phyloP scores from a whole-genome alignment of 2,113 vertebrate genomes.

The Chionodraco myersi region DNA sequence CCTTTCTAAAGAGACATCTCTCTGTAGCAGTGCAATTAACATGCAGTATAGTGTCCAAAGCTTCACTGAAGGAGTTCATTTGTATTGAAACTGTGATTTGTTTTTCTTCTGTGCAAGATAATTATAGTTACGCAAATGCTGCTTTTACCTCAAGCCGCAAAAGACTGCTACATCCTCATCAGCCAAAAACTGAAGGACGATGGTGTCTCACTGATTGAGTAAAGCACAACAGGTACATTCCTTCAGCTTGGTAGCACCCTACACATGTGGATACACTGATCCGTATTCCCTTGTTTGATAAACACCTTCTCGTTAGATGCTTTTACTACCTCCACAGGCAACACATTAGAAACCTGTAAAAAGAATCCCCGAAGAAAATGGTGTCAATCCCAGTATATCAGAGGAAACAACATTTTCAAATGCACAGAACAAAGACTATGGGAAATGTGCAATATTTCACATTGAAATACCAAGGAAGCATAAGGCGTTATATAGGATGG shows the following conservation, averaged over 20 bases:
- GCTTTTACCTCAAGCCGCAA: constrained; percentile 71
- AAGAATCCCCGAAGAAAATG: background rate
- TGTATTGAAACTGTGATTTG: constrained; percentile 71
- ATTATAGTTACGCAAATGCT: constrained; percentile 62
- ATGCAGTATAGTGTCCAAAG: constrained; percentile 60
- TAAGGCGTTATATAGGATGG: constrained; percentile 56
- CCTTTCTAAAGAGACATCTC: constrained; percentile 61
- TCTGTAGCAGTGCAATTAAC: constrained; percentile 65
- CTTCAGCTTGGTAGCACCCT: constrained; percentile 48
- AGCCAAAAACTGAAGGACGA: constrained; percentile 58
- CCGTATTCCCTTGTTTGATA: constrained; percentile 12
- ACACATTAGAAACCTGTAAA: constrained; percentile 38
- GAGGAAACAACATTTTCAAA: constrained; percentile 23
- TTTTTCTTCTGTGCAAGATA: constrained; percentile 23
- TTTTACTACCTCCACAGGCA: constrained; percentile 74
- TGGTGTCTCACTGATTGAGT: constrained; percentile 30
- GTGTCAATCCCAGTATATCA: constrained; percentile 19
- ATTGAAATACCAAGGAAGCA: constrained; percentile 71
- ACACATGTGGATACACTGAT: constrained; percentile 7
- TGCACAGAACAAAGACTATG: constrained; percentile 73
- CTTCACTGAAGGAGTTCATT: constrained; percentile 56
- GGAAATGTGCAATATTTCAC: constrained; percentile 85
- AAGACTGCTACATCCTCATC: constrained; percentile 57
- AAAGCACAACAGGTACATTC: constrained; percentile 76
- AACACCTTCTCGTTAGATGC: constrained; percentile 41